A percentile compares a stretch with the other conserved stretches of the same genome.
These are phyloP conservation scores for Oscheius sp. DNA, from an alignment of 2,888 invertebrate genomes.

Conservation along the genomic window DNA sequence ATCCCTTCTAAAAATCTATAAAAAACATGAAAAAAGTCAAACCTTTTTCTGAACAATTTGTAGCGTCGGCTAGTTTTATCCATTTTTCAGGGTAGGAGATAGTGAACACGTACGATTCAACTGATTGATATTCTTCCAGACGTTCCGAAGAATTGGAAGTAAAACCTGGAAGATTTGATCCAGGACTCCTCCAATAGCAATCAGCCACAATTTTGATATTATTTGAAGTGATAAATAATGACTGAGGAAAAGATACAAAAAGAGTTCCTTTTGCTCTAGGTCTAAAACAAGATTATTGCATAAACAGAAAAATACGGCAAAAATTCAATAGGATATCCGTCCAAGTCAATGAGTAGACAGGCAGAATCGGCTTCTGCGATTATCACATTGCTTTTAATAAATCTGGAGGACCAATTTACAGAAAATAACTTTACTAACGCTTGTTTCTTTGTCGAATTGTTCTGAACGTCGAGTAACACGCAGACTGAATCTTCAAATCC, in stretches of 20 bases:
- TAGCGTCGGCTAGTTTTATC: not conserved
- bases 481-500: constrained; percentile 7
- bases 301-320: not conserved
- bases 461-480: not conserved
- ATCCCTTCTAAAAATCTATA: not conserved
- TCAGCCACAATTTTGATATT: not conserved
- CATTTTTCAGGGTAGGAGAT: not conserved
- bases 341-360: not conserved
- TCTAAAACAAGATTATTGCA: not conserved
- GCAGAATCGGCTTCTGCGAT: not conserved
- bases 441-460: not conserved
- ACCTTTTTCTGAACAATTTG: constrained; percentile 1
- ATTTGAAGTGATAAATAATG: not conserved
- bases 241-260: not conserved
- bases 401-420: not conserved
- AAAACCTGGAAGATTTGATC: too few relatives aligned
- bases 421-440: not conserved
- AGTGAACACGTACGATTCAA: constrained; percentile 1
- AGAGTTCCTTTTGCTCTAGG: not conserved
- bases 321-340: not conserved
- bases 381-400: not conserved
- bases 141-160: too few relatives aligned
- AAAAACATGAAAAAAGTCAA: not conserved
- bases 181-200: constrained; percentile 12
- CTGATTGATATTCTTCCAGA: not conserved